Evolutionary conservation across 2,113 vertebrate species (phyloP).

Genomic region (Phylloscopus trochiloides): DNA sequence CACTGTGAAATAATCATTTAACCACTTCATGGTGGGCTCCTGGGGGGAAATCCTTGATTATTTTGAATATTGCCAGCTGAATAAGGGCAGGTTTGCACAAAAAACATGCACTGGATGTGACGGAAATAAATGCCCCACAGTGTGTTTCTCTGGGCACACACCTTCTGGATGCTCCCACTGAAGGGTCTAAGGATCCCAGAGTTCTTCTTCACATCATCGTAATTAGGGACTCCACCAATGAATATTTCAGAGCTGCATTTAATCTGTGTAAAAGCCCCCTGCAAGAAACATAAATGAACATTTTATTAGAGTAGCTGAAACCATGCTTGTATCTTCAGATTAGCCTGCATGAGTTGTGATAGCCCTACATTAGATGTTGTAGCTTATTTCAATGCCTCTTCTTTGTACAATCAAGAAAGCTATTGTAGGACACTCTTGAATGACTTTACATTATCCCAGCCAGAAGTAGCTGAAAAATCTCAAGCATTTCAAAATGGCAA

Average conservation of each 20-base stretch:
- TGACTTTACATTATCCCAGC: not conserved
- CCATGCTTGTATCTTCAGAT: not conserved
- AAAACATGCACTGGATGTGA: not conserved
- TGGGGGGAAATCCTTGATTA: not conserved
- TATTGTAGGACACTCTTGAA: not conserved
- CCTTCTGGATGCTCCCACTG: constrained; percentile 93
- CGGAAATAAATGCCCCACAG: not conserved
- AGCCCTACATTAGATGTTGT: not conserved
- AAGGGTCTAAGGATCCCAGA: constrained; percentile 83
- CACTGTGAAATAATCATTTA: not conserved
- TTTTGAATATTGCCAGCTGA: not conserved
- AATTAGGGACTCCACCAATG: constrained; percentile 88
- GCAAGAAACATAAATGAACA: not conserved
- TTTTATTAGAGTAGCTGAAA: not conserved
- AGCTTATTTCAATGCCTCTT: not conserved
- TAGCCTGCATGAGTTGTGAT: not conserved
- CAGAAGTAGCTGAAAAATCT: not conserved
- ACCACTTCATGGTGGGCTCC: not conserved
- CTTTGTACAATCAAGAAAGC: not conserved
- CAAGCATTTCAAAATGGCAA: not conserved
- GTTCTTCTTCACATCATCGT: constrained; percentile 85
- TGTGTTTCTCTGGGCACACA: constrained; percentile 33
- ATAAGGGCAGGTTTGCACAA: not conserved
- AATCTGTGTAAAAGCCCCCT: constrained; percentile 98
- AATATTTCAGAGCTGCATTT: constrained; percentile 92